Evolutionary conservation across 2,888 invertebrate species (phyloP), one percentile per base, ranked within the genome.

Genomic region (Pterobdella sp.): DNA sequence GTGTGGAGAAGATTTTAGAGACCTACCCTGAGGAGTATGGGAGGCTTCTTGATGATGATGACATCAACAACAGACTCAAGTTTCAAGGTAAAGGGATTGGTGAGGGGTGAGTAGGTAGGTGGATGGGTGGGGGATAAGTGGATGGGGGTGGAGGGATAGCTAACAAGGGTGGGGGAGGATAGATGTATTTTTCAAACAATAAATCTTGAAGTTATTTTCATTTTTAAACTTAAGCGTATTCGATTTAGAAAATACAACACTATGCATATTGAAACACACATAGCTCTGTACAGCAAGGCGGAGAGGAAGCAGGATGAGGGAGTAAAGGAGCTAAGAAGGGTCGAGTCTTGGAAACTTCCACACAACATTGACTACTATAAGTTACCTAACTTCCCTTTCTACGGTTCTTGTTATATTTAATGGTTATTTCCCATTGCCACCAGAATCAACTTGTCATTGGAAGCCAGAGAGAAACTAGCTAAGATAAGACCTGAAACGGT

Each of bases 341-440:
- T 91, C 78, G 90, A 91, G 80, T 82, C 86, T 42, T 84, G 91
- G 66, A 76, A 85, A n/a, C 88, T 92, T 78, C 91, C 91, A 0
- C 81, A 84, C 0, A 83, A 88, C 81, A 85, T 91, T 71, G 88
- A 91, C 81, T 91, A 90, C 80, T 85, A 86, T 79, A 85, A 87
- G 86, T 88, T 82, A 84, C 82, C 18, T 74, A 18, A 29, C 18
- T 29, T 22, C n/a, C 32, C 18, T 26, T 42, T 22, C 49, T 14
- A 14, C 22, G 10, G 22, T 42, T 22, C 49, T 42, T 22, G 22
- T 14, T 42, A 18, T n/a, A 14, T 56, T 56, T n/a, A 4, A 26
- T 7, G 3, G 3, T 56, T 14, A 4, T 18, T 56, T n/a, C n/a
- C n/a, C 60, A 56, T 3, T 56, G 4, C 49, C 7, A 78, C 10